Evolutionary conservation across 2,888 invertebrate species (phyloP), one percentile per base, ranked within the genome.

Genomic region (Seira musarum): DNA sequence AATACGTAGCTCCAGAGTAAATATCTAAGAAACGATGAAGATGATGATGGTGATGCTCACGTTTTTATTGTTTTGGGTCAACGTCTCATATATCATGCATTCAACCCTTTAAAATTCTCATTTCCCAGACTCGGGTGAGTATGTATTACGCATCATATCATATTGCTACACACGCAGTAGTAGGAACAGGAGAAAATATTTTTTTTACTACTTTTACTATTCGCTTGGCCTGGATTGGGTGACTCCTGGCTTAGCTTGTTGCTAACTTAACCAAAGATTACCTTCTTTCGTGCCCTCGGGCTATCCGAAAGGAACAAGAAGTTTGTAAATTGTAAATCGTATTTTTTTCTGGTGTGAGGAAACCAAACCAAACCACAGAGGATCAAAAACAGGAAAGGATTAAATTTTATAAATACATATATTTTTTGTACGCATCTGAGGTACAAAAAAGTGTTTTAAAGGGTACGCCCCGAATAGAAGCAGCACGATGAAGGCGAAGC

Each of bases 391-490:
- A 30, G 53, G n/a, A 53, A 53, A 13, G 53, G 53, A 53, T 53
- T 53, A 53, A 2, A 13, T n/a, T n/a, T n/a, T n/a, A n/a, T n/a
- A n/a, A 30, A 30, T 30, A 30, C 30, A 30, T 53, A 53, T 15
- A 17, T 53, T 53, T 53, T 53, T 53, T 8, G 53, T 40, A 6
- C 40, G 13, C 40, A n/a, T n/a, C n/a, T n/a, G 30, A 5, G 15
- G 53, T 53, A 53, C 6, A 53, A 8, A 5, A 30, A 30, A 30
- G 30, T 30, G 15, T 53, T 53, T 53, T 76, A 68, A 70, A 76
- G 65, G 73, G 68, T 73, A 74, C 74, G 74, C 80, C 80, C 80
- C 65, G 35, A 73, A 24, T 66, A 35, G 13, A 57, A 64, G 53
- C 17, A 40, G 24, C 22, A 63, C n/a, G 22, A 63, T 6, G 19